Conservation (phyloP, 2,888 invertebrate species). For the Lymantria dispar region DNA sequence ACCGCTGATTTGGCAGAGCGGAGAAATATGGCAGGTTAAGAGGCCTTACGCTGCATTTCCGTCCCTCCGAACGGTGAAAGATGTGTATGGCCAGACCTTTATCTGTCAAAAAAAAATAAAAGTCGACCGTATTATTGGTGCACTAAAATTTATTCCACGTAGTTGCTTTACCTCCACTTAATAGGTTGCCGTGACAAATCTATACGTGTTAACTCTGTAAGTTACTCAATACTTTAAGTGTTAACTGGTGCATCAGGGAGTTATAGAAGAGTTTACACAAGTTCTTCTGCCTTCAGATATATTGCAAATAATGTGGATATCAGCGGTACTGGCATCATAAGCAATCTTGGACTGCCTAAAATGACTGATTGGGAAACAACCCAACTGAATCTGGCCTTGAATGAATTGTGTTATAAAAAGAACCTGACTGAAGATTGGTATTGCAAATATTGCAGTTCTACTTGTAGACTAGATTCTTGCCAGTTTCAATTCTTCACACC, state of each 20-base stretch:
- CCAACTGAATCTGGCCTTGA: constrained; percentile 59
- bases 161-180: too few relatives aligned
- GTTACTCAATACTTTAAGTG: too few relatives aligned
- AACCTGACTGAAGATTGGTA: constrained; percentile 56
- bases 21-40: too few relatives aligned
- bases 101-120: too few relatives aligned
- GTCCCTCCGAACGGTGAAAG: too few relatives aligned
- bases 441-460: constrained; percentile 46
- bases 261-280: constrained; percentile 32
- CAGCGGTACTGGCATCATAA: constrained; percentile 66
- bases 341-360: constrained; percentile 72
- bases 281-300: constrained; percentile 64
- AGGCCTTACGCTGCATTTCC: too few relatives aligned
- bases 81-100: too few relatives aligned
- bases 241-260: neutral
- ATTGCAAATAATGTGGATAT: constrained; percentile 69
- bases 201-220: neutral
- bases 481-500: constrained; percentile 53
- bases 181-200: too few relatives aligned
- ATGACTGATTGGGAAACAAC: constrained; percentile 66
- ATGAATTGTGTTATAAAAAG: constrained; percentile 46
- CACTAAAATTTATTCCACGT: too few relatives aligned
- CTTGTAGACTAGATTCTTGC: constrained; percentile 43
- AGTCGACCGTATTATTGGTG: too few relatives aligned
- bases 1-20: too few relatives aligned